Evolutionary conservation across 2,797 vertebrate species (phyloP).

Genomic region (Numenius phaeopus): DNA sequence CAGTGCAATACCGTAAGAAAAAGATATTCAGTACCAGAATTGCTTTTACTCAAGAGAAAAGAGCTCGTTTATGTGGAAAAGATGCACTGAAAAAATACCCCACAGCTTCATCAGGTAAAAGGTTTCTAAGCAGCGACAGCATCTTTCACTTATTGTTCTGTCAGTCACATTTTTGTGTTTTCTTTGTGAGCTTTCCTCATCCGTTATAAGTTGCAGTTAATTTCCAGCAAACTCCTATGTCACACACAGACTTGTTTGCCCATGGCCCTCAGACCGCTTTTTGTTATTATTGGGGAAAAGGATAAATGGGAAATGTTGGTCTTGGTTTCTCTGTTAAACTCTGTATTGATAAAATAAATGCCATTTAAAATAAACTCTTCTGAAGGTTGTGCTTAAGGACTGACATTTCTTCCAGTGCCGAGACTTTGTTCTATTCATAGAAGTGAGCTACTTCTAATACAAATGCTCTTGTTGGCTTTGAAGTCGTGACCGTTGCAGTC

Average conservation of each 20-base stretch:
- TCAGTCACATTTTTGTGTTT: background rate
- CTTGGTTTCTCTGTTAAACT: background rate
- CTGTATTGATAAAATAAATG: background rate
- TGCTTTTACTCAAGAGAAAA: background rate
- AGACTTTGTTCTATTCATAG: background rate
- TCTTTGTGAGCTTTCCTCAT: background rate
- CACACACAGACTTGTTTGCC: background rate
- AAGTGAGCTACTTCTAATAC: background rate
- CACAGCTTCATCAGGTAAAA: background rate
- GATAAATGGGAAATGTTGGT: background rate
- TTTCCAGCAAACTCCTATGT: background rate
- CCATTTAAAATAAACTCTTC: background rate
- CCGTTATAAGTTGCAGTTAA: background rate
- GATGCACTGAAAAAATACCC: background rate
- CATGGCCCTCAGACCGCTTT: background rate
- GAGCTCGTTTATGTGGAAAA: background rate
- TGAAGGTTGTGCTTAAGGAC: background rate
- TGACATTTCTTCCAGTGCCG: background rate
- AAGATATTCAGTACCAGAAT: background rate
- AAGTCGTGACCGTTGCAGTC: background rate
- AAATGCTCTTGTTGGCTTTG: background rate
- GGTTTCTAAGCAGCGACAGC: background rate
- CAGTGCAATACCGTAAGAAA: background rate
- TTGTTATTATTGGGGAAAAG: background rate
- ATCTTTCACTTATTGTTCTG: background rate